Evolutionary conservation across 2,113 vertebrate genomes (phyloP).

Genomic region (Grammomys dolichurus): DNA sequence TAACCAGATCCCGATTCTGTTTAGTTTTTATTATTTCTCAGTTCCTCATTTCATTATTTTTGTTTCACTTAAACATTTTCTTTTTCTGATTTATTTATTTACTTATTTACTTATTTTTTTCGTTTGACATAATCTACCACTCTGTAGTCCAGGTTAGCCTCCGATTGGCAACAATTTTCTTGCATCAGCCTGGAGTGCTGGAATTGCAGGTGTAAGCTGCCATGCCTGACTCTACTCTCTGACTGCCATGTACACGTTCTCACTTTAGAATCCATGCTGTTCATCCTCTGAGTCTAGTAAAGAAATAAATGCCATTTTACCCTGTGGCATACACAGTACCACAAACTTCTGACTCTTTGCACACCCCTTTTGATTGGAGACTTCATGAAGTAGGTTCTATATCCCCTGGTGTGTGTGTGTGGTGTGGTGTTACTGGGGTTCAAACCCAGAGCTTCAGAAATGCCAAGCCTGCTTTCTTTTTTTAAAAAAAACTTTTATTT

Average conservation of each 20-base stretch:
- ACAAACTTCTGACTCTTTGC: not conserved
- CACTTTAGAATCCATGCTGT: not conserved
- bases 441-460: not conserved
- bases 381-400: not conserved
- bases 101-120: not conserved
- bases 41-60: not conserved
- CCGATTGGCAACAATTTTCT: not conserved
- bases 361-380: not conserved
- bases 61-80: not conserved
- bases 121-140: not conserved
- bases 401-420: not conserved
- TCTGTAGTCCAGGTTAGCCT: not conserved
- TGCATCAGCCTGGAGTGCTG: not conserved
- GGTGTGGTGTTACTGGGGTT: not conserved
- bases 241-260: constrained; percentile 5
- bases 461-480: not conserved
- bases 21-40: not conserved
- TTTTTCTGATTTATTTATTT: not conserved
- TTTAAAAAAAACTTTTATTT: not conserved
- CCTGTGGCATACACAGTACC: not conserved
- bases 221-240: not conserved
- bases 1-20: not conserved
- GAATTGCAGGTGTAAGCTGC: not conserved
- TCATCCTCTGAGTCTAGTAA: not conserved
- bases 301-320: not conserved